Evolutionary conservation across 2,113 vertebrate species (phyloP).

Genomic region (Colinus virginianus): DNA sequence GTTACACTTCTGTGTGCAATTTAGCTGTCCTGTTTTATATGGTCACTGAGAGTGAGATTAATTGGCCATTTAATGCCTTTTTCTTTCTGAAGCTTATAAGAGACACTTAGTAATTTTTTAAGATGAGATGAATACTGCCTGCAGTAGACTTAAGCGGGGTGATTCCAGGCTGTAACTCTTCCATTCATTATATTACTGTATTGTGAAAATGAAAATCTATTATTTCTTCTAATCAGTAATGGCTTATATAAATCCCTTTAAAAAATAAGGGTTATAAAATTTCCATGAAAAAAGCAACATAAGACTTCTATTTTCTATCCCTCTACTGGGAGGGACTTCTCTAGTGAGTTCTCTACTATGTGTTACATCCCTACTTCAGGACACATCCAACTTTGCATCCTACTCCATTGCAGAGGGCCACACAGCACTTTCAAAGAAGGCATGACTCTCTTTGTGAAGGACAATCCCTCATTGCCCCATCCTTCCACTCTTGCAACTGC

Average conservation of each 20-base stretch:
- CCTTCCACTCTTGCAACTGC: neutral
- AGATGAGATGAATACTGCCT: neutral
- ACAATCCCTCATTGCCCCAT: neutral
- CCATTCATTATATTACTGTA: neutral
- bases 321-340: neutral
- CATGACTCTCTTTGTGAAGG: neutral
- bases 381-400: neutral
- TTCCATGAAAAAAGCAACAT: neutral
- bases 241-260: neutral
- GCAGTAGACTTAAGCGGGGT: neutral
- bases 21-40: neutral
- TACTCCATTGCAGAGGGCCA: neutral
- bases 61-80: neutral
- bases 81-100: neutral
- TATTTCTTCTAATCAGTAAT: neutral
- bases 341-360: neutral
- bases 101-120: neutral
- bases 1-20: neutral
- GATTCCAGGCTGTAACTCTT: neutral
- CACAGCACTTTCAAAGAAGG: conserved; percentile 7
- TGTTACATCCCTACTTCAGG: neutral
- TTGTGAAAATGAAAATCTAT: neutral
- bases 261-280: neutral
- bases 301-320: neutral
- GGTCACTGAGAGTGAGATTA: neutral